Percentiles rank a stretch among this genome's conserved stretches.
phyloP scores from a whole-genome alignment of 1,140 invertebrate species.

The Trichomalopsis sarcophagae region DNA sequence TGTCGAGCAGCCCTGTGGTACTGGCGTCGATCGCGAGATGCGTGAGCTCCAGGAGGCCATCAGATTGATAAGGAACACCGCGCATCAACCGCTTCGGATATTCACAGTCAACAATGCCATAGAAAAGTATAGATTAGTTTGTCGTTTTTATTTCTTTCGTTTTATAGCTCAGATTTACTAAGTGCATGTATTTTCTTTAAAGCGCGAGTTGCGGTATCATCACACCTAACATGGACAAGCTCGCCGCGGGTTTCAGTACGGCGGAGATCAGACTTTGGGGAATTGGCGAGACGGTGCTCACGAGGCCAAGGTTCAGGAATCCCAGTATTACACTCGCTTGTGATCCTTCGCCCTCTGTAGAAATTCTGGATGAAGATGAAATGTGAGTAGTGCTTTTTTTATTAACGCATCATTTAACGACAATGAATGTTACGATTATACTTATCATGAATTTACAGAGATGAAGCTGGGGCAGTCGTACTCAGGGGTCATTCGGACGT shows the following conservation, averaged over 20 bases:
- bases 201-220: constrained; percentile 78
- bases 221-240: constrained; percentile 76
- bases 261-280: constrained; percentile 80
- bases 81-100: constrained; percentile 77
- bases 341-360: constrained; percentile 59
- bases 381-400: constrained; percentile 55
- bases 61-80: constrained; percentile 75
- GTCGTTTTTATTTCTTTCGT: background rate
- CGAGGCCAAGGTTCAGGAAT: constrained; percentile 63
- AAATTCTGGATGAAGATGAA: constrained; percentile 57
- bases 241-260: constrained; percentile 78
- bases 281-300: constrained; percentile 77
- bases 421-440: background rate
- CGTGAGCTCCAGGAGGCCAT: constrained; percentile 79
- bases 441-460: constrained; percentile 61
- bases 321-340: constrained; percentile 63
- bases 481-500: constrained; percentile 84
- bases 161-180: background rate
- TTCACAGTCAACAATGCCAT: constrained; percentile 78
- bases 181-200: constrained; percentile 53
- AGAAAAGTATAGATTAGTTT: constrained; percentile 72
- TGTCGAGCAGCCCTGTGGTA: constrained; percentile 74
- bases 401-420: background rate
- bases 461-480: constrained; percentile 76
- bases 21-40: constrained; percentile 78